Percentiles rank a stretch among this genome's conserved stretches.
These are phyloP conservation scores for Cynopterus brachyotis DNA, from an alignment of 2,113 vertebrate species.

Conservation along the genomic window DNA sequence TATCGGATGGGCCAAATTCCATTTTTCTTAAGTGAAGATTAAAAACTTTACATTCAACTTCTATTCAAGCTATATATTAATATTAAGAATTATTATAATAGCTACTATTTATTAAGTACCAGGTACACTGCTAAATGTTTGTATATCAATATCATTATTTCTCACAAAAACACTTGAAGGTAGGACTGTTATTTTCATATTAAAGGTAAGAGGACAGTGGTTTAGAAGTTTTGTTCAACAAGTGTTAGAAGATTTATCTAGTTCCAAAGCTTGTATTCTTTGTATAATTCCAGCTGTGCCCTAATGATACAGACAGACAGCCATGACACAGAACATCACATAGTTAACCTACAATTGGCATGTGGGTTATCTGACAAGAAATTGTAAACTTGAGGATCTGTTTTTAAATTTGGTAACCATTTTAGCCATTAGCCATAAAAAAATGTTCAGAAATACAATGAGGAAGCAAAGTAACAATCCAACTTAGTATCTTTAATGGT, in stretches of 20 bases:
- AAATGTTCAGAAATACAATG: background rate
- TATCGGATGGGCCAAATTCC: background rate
- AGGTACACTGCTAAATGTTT: background rate
- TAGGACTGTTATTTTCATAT: background rate
- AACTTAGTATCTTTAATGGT: background rate
- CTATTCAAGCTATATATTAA: background rate
- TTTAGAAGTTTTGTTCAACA: background rate
- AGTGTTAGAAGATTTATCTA: background rate
- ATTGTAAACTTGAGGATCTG: background rate
- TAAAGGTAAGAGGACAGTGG: background rate
- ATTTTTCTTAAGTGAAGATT: background rate
- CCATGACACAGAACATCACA: background rate
- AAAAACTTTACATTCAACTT: slow-evolving; percentile 16
- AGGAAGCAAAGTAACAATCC: background rate
- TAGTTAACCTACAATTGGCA: background rate
- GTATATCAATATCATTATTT: background rate
- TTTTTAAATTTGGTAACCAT: background rate
- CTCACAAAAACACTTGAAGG: background rate
- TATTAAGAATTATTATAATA: background rate
- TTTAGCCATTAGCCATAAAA: background rate
- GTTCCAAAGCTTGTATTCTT: background rate
- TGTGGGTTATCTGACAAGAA: background rate
- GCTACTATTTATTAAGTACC: background rate
- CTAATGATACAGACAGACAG: background rate
- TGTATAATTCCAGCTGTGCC: background rate